These are phyloP conservation scores for Phylloscopus trochiloides DNA, from an alignment of 2,113 vertebrate genomes.

Conservation along the genomic window DNA sequence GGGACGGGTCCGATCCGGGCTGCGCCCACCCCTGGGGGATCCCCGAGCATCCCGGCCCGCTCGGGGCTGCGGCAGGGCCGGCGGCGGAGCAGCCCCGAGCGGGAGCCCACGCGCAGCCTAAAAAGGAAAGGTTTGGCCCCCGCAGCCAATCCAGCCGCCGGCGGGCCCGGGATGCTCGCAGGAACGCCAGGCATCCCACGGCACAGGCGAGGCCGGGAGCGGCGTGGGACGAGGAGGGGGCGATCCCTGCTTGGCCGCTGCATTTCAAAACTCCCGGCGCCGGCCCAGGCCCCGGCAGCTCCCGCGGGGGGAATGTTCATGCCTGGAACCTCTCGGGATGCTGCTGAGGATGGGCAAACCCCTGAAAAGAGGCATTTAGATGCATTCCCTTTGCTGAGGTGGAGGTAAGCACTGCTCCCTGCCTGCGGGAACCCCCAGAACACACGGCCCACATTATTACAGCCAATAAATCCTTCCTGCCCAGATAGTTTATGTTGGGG, in stretches of 20 bases:
- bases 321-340: neutral
- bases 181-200: slow-evolving; percentile 37
- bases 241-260: neutral
- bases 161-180: neutral
- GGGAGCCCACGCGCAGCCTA: slow-evolving; percentile 17
- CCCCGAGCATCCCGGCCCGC: neutral
- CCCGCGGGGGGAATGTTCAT: neutral
- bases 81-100: neutral
- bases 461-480: accelerated
- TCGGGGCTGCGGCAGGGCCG: neutral
- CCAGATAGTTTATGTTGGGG: accelerated
- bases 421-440: neutral
- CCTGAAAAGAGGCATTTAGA: accelerated
- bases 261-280: neutral
- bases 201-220: neutral
- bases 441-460: accelerated
- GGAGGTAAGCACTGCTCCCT: neutral
- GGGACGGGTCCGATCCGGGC: neutral
- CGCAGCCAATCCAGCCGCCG: slow-evolving; percentile 1
- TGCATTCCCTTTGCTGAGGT: accelerated
- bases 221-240: neutral
- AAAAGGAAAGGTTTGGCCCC: slow-evolving; percentile 49
- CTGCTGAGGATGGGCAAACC: accelerated
- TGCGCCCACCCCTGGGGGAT: neutral
- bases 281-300: neutral